phyloP scores from a whole-genome alignment of 2,888 invertebrate species.

The Mechanitis mazaeus region DNA sequence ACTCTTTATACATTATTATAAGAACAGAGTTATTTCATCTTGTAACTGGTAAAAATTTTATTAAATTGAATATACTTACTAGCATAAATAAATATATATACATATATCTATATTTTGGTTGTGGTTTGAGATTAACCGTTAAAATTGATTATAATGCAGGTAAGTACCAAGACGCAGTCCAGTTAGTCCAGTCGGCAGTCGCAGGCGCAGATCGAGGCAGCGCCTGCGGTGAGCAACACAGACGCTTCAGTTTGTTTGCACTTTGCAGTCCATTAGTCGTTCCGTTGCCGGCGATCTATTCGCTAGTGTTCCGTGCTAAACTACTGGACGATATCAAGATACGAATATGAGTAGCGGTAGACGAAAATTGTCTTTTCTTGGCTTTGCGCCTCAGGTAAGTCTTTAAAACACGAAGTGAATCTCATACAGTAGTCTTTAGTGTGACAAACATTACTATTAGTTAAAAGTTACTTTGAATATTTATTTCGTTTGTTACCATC shows the following conservation, averaged over 20 bases:
- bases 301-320: conserved; percentile 30
- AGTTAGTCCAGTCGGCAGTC: conserved; percentile 17
- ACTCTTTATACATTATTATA: too few relatives aligned
- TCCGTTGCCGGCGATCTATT: conserved; percentile 34
- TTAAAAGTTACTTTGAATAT: too few relatives aligned
- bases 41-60: too few relatives aligned
- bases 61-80: too few relatives aligned
- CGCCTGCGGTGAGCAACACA: conserved; percentile 23
- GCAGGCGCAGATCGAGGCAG: conserved; percentile 14
- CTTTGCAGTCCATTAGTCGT: conserved; percentile 30
- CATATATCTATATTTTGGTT: too few relatives aligned
- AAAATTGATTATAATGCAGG: conserved; percentile 15
- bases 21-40: too few relatives aligned
- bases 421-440: background rate
- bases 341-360: conserved; percentile 72
- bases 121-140: background rate
- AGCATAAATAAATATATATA: too few relatives aligned
- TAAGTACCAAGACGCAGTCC: conserved; percentile 15
- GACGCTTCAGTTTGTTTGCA: conserved; percentile 18
- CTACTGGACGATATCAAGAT: conserved; percentile 15
- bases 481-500: too few relatives aligned
- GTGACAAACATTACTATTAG: too few relatives aligned
- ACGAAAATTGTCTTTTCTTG: conserved; percentile 84
- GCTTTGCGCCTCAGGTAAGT: conserved; percentile 79
- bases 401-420: conserved; percentile 31